A percentile compares a stretch with the other conserved stretches of the same genome.
These are phyloP conservation scores for Belonocnema kinseyi DNA, from an alignment of 1,140 invertebrate species.

Conservation along the genomic window DNA sequence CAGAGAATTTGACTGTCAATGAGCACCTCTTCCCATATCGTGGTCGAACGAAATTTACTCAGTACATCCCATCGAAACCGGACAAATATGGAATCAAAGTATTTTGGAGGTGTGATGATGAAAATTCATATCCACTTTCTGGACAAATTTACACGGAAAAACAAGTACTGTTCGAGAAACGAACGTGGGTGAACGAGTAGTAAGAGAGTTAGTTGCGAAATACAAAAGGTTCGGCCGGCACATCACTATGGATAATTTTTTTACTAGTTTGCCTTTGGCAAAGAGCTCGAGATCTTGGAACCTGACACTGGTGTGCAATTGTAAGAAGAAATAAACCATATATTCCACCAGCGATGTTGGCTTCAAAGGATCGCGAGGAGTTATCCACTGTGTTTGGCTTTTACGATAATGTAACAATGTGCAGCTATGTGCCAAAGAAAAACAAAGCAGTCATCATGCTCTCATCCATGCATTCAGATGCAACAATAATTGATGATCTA, in stretches of 20 bases:
- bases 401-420: too few species aligned
- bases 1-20: constrained; percentile 11
- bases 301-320: too few species aligned
- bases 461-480: too few species aligned
- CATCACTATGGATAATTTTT: constrained; percentile 59
- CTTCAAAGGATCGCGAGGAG: too few species aligned
- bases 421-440: too few species aligned
- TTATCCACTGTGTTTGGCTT: too few species aligned
- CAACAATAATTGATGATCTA: too few species aligned
- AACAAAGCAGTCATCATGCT: too few species aligned
- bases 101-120: constrained; percentile 48
- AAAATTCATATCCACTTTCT: constrained; percentile 47
- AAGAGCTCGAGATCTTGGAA: constrained; percentile 41
- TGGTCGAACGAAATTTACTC: constrained; percentile 36
- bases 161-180: neutral
- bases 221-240: constrained; percentile 54
- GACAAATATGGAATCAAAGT: constrained; percentile 55
- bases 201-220: constrained; percentile 50
- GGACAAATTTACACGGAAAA: constrained; percentile 57
- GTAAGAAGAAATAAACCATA: constrained; percentile 54
- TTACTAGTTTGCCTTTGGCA: constrained; percentile 53
- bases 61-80: constrained; percentile 57
- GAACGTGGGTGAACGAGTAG: constrained; percentile 54
- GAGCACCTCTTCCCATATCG: constrained; percentile 33
- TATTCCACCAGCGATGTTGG: constrained; percentile 58